Conservation (phyloP, 2,113 vertebrate species). For the Embiotoca jacksoni region DNA sequence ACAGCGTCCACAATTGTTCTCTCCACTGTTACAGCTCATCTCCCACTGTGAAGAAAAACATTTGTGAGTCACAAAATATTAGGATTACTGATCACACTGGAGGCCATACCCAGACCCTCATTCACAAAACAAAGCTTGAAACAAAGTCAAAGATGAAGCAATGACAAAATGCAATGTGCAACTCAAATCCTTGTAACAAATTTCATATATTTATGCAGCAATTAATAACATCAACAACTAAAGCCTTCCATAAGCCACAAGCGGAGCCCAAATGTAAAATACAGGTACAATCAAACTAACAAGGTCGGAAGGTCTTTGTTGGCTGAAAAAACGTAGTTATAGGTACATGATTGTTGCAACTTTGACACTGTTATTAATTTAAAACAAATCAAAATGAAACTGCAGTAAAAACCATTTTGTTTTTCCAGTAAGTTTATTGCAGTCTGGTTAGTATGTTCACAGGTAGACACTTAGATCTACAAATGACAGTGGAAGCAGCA, state of each 20-base stretch:
- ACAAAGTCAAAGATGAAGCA: constrained; percentile 50
- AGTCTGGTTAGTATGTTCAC: constrained; percentile 6
- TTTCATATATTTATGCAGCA: constrained; percentile 54
- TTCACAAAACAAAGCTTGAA: constrained; percentile 49
- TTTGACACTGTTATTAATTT: constrained; percentile 8
- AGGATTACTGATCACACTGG: constrained; percentile 32
- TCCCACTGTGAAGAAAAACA: constrained; percentile 52
- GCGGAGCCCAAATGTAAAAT: constrained; percentile 34
- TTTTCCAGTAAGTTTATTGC: not conserved
- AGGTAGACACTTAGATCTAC: constrained; percentile 54
- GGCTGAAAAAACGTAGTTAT: not conserved
- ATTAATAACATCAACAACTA: constrained; percentile 55
- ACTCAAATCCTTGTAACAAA: constrained; percentile 43
- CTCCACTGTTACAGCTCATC: constrained; percentile 49
- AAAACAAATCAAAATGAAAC: not conserved
- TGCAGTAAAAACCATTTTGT: not conserved
- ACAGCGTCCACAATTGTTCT: constrained; percentile 14
- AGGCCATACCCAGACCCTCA: constrained; percentile 21
- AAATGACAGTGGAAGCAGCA: constrained; percentile 50
- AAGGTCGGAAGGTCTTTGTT: not conserved
- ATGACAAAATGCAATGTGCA: constrained; percentile 40
- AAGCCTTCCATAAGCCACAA: constrained; percentile 46
- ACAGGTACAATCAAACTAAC: constrained; percentile 25
- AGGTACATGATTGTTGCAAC: not conserved
- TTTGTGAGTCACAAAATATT: constrained; percentile 52